Conservation (phyloP, 2,113 vertebrate species). For the Athene noctua region DNA sequence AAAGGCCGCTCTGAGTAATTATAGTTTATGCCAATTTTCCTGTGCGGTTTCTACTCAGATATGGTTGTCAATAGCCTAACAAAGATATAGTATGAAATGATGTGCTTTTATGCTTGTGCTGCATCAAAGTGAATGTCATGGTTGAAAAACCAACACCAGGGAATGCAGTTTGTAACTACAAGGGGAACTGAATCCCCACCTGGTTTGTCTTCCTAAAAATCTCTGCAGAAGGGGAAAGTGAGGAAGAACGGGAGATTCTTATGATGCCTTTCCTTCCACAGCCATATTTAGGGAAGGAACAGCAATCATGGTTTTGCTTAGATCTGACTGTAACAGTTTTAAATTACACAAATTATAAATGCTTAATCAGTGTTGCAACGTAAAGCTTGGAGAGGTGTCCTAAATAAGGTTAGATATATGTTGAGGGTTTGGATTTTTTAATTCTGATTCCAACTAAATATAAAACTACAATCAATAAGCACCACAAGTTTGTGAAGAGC, state of each 20-base stretch:
- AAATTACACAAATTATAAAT: neutral
- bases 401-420: neutral
- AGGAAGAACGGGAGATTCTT: neutral
- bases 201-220: neutral
- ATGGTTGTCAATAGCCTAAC: neutral
- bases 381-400: neutral
- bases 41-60: neutral
- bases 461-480: neutral
- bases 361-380: neutral
- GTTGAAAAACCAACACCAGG: neutral
- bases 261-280: neutral
- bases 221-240: neutral
- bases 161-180: neutral
- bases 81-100: neutral
- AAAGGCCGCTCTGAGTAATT: neutral
- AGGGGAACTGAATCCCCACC: neutral
- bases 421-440: neutral
- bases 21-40: neutral
- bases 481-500: neutral
- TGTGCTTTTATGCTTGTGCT: neutral
- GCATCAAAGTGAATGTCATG: neutral
- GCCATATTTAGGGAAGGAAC: neutral
- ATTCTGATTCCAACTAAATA: neutral
- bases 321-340: neutral
- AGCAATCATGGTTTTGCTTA: neutral